phyloP scores from a whole-genome alignment of 2,888 invertebrate species.

The Pollenia angustigena region DNA sequence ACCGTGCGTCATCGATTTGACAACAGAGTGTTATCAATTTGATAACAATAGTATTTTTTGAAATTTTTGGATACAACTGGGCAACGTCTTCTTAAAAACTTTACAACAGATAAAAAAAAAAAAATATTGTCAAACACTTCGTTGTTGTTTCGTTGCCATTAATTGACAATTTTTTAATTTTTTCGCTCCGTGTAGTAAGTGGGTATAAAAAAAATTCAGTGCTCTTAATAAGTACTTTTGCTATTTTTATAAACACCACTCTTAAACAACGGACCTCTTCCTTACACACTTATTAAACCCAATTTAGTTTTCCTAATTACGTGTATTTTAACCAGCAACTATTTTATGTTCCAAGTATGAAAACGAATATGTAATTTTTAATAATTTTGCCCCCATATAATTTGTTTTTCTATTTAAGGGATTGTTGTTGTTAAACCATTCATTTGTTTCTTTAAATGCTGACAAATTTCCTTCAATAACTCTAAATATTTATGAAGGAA shows the following conservation, averaged over 20 bases:
- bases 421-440: background rate
- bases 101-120: too few relatives aligned
- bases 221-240: background rate
- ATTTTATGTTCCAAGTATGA: background rate
- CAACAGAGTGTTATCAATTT: too few relatives aligned
- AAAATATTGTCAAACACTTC: too few relatives aligned
- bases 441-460: background rate
- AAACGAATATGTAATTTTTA: constrained; percentile 24
- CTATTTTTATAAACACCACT: constrained; percentile 1
- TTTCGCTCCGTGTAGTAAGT: too few relatives aligned
- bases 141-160: too few relatives aligned
- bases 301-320: constrained; percentile 34
- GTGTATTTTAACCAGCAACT: background rate
- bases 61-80: too few relatives aligned
- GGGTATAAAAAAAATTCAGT: too few relatives aligned
- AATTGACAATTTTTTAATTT: too few relatives aligned
- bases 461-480: constrained; percentile 19
- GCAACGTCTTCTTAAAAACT: too few relatives aligned
- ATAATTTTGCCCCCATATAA: too few relatives aligned
- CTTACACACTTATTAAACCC: background rate
- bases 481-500: constrained; percentile 24
- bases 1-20: too few relatives aligned
- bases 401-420: background rate
- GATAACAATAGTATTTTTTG: too few relatives aligned
- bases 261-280: background rate